These are phyloP conservation scores for Psophia crepitans DNA, from an alignment of 2,113 vertebrate species.

Conservation along the genomic window DNA sequence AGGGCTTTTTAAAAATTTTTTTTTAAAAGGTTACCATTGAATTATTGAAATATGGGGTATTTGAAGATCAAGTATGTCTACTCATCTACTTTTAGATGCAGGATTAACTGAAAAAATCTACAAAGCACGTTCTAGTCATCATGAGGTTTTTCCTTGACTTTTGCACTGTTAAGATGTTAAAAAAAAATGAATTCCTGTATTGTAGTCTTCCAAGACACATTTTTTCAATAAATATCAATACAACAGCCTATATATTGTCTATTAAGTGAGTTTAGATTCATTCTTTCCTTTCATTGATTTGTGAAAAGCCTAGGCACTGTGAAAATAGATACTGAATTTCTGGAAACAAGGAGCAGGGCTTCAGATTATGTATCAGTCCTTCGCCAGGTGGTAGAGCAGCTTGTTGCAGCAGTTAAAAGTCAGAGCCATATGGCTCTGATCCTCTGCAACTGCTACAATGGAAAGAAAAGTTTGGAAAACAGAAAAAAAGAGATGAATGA, in stretches of 20 bases:
- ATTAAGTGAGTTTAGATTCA: neutral
- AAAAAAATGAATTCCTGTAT: neutral
- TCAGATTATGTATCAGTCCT: slow-evolving; percentile 31
- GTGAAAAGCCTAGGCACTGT: slow-evolving; percentile 19
- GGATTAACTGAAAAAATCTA: neutral
- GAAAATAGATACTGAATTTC: slow-evolving; percentile 27
- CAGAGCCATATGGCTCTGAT: slow-evolving; percentile 67
- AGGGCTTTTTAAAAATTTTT: neutral
- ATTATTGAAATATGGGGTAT: neutral
- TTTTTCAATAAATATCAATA: neutral
- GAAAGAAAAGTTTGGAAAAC: slow-evolving; percentile 58
- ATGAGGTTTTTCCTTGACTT: neutral
- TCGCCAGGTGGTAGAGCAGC: slow-evolving; percentile 68
- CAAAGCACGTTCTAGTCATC: neutral
- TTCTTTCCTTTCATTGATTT: neutral
- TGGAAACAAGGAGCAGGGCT: slow-evolving; percentile 35
- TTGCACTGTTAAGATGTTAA: neutral
- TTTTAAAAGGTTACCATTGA: neutral
- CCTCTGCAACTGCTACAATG: slow-evolving; percentile 62
- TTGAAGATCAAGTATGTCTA: neutral
- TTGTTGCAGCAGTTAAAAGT: slow-evolving; percentile 70
- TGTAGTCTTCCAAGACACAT: neutral
- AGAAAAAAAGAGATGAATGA: slow-evolving; percentile 54
- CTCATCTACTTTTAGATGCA: neutral
- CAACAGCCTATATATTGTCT: neutral